Percentiles rank a stretch among this genome's conserved stretches.
These are phyloP conservation scores for Sebastes miniatus DNA, from an alignment of 2,797 vertebrate species.

Conservation along the genomic window DNA sequence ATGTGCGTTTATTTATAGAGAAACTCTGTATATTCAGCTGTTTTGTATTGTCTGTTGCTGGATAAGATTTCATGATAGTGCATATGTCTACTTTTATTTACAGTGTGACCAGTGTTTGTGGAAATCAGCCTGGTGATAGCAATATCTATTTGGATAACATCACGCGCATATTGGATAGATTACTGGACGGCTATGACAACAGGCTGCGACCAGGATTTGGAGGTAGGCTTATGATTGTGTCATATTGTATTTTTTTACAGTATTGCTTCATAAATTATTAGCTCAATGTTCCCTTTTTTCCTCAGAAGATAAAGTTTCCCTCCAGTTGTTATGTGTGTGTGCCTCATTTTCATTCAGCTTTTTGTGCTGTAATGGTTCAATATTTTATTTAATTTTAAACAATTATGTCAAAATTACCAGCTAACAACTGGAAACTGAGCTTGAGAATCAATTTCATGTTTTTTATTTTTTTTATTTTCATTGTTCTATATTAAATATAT, in stretches of 20 bases:
- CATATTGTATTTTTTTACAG: neutral
- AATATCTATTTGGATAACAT: slow-evolving; percentile 91
- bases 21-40: slow-evolving; percentile 26
- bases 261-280: neutral
- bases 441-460: neutral
- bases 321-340: slow-evolving; percentile 6
- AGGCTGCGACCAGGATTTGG: slow-evolving; percentile 94
- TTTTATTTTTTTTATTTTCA: neutral
- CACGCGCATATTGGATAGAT: slow-evolving; percentile 92
- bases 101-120: slow-evolving; percentile 82
- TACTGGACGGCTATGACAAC: slow-evolving; percentile 97
- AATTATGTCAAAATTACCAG: neutral
- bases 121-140: slow-evolving; percentile 74
- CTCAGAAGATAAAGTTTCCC: slow-evolving; percentile 47
- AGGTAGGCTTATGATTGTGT: slow-evolving; percentile 79
- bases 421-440: neutral
- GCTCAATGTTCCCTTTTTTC: neutral
- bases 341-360: neutral
- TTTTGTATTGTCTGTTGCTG: neutral
- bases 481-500: neutral
- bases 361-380: neutral
- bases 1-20: neutral
- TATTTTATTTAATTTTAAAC: neutral
- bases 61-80: slow-evolving; percentile 3
- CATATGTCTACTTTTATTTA: slow-evolving; percentile 54